A percentile compares a stretch with the other conserved stretches of the same genome.
Evolutionary conservation across 1,140 invertebrate species (phyloP).

Genomic region (Mesaphorura yosii): DNA sequence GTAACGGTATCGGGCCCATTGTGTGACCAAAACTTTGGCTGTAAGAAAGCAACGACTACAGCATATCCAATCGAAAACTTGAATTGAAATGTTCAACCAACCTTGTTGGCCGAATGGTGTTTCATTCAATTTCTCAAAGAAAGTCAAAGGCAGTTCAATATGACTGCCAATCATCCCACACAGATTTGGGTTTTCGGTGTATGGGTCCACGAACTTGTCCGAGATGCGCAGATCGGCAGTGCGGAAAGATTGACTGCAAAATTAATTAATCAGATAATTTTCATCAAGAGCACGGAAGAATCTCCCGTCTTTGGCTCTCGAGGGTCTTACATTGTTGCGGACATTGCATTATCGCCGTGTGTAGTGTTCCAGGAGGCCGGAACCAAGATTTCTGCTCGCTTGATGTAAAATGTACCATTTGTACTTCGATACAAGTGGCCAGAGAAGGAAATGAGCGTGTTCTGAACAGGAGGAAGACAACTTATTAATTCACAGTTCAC

Average conservation of each 20-base stretch:
- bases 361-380: too few species aligned
- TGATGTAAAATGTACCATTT: too few species aligned
- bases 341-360: too few species aligned
- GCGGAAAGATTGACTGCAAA: neutral
- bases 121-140: constrained; percentile 16
- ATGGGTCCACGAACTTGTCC: neutral
- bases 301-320: too few species aligned
- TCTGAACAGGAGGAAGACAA: too few species aligned
- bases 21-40: constrained; percentile 19
- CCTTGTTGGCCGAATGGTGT: constrained; percentile 13
- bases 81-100: neutral
- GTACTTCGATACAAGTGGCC: too few species aligned
- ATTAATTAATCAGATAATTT: too few species aligned
- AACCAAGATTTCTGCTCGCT: too few species aligned
- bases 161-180: constrained; percentile 14
- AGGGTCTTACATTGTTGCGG: too few species aligned
- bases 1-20: constrained; percentile 20
- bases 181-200: neutral
- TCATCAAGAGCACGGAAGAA: too few species aligned
- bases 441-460: too few species aligned
- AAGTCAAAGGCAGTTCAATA: constrained; percentile 12
- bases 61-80: neutral
- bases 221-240: neutral
- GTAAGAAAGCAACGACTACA: neutral
- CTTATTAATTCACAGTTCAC: too few species aligned